Percentiles rank a stretch among this genome's conserved stretches.
phyloP scores from a whole-genome alignment of 2,888 invertebrate genomes.

The Diadegma fenestrale region DNA sequence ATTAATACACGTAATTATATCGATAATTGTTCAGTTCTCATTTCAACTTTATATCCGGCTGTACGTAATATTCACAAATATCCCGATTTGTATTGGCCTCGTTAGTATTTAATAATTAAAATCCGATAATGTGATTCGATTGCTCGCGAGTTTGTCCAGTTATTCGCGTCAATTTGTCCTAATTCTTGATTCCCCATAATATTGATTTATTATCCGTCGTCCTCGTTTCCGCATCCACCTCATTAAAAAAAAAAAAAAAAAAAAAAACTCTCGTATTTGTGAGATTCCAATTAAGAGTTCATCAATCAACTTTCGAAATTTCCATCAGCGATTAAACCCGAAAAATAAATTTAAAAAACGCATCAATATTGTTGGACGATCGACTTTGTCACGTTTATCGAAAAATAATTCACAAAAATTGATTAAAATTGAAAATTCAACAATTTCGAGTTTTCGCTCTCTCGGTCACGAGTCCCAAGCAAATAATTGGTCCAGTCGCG shows the following conservation, averaged over 20 bases:
- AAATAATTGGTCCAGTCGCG: neutral
- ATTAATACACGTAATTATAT: slow-evolving; percentile 12
- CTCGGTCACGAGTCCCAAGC: neutral
- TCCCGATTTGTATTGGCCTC: neutral
- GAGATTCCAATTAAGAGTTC: neutral
- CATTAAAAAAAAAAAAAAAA: neutral
- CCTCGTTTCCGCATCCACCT: neutral
- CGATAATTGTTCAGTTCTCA: slow-evolving; percentile 17
- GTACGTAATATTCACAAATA: neutral
- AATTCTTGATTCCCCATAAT: neutral
- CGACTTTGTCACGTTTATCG: too few relatives aligned
- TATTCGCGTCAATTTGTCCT: neutral
- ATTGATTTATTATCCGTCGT: neutral
- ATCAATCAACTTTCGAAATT: neutral
- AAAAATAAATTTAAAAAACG: too few relatives aligned
- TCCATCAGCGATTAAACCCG: too few relatives aligned
- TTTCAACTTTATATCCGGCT: neutral
- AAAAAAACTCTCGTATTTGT: neutral
- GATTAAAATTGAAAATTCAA: too few relatives aligned
- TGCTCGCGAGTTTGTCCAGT: neutral
- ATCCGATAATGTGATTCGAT: slow-evolving; percentile 21
- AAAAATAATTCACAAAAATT: too few relatives aligned
- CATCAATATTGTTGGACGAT: too few relatives aligned
- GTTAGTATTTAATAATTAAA: slow-evolving; percentile 28
- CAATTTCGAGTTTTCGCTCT: neutral